Conservation (phyloP, 2,888 invertebrate genomes). For the Diadegma fenestrale region DNA sequence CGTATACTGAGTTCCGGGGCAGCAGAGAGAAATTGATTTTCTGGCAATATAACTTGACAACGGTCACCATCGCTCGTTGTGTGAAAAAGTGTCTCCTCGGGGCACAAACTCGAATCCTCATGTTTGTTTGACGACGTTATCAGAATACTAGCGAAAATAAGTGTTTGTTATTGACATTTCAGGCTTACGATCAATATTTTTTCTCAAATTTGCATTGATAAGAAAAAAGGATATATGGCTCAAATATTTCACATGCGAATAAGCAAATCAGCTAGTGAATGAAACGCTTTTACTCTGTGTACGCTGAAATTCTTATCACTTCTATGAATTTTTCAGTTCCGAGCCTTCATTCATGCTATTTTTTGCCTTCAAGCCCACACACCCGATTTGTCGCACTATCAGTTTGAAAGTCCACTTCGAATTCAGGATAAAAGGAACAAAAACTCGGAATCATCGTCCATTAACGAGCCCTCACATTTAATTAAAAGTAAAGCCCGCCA, state of each 20-base stretch:
- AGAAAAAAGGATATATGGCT: neutral
- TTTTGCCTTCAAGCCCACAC: neutral
- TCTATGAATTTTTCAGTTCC: neutral
- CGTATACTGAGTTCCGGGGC: constrained; percentile 76
- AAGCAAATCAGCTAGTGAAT: neutral
- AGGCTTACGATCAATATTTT: constrained; percentile 3
- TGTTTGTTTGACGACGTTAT: constrained; percentile 72
- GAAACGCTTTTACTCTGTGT: neutral
- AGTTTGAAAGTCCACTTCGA: neutral
- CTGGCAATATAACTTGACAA: constrained; percentile 75
- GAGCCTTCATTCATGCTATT: neutral
- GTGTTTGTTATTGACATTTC: constrained; percentile 23
- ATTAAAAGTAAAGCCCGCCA: neutral
- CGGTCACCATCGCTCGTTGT: constrained; percentile 71
- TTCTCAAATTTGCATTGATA: constrained; percentile 11
- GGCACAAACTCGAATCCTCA: constrained; percentile 69
- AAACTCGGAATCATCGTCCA: neutral
- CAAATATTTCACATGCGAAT: neutral
- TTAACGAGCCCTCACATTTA: neutral
- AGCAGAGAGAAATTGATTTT: constrained; percentile 72
- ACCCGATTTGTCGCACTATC: neutral
- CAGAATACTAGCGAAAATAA: constrained; percentile 72
- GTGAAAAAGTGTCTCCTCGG: constrained; percentile 75
- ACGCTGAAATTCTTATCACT: neutral
- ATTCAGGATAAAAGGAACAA: neutral